Evolutionary conservation across 2,113 vertebrate genomes (phyloP).

Genomic region (Cyanoramphus novaezelandiae): DNA sequence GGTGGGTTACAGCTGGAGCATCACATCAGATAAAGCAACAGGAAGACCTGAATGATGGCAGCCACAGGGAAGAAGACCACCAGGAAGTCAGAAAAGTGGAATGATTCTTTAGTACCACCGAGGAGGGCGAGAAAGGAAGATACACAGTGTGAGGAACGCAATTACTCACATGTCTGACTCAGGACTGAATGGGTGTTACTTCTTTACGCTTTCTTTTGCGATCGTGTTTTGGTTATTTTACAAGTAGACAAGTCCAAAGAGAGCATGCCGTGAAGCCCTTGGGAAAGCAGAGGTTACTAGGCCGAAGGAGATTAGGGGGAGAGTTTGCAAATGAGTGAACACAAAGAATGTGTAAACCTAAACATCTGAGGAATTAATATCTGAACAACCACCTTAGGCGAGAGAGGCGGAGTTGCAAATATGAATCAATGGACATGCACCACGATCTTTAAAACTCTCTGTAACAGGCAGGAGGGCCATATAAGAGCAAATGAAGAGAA

Average conservation of each 20-base stretch:
- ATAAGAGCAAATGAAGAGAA: neutral
- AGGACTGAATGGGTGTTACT: neutral
- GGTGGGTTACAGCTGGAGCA: neutral
- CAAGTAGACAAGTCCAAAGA: neutral
- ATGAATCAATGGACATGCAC: neutral
- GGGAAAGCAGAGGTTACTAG: neutral
- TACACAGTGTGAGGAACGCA: neutral
- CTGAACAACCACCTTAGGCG: neutral
- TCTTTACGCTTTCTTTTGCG: neutral
- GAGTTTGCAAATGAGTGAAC: neutral
- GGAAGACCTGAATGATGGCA: neutral
- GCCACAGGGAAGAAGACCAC: neutral
- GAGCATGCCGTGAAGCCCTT: neutral
- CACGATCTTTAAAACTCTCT: neutral
- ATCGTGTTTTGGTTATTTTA: neutral
- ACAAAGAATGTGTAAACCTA: neutral
- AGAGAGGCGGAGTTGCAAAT: neutral
- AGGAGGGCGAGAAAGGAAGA: neutral
- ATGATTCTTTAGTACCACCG: neutral
- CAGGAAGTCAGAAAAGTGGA: neutral
- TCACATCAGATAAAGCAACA: neutral
- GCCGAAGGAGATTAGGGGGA: neutral
- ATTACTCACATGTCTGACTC: conserved; percentile 15
- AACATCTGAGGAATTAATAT: neutral
- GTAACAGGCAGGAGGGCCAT: neutral